Base-by-base conservation (phyloP, 2,113 vertebrate species). In the Nymphicus hollandicus region DNA sequence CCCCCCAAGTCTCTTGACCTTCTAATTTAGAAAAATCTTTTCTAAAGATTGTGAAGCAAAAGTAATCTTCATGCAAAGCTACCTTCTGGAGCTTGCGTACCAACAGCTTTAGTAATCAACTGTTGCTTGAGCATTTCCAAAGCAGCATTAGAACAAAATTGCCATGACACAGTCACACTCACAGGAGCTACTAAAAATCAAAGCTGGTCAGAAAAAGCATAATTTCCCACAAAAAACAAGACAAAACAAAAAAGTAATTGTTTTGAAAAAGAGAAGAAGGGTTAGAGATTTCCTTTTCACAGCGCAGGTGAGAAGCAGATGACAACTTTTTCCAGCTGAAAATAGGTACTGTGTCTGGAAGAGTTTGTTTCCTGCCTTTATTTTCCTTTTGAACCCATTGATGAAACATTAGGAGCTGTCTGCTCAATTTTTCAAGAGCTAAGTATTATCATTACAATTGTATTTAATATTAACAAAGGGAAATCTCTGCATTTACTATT, bases 401-500 rank as follows among this genome's bases (percentile, higher is more conserved):
- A 88, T 76, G 61, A 94, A 94, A 91, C 12, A 69, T 85, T 56
- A 91, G 41, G 58, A 94, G 33, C 31, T 76, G 44, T 69, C 80
- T 81, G 25, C 44, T 86, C 52, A 27, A 31, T 87, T 81, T 96
- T 93, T 71, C 77, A 91, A 56, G 41, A 87, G 43, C 52, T 72
- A 52, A 91, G 73, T 41, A 61, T 35, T 70, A 83, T 73, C 33
- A 80, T 71, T 87, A 58, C 19, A 82, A 60, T 29, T 46, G 19
- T 71, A 77, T 95, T 76, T 92, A 80, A 82, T 93, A 92, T 90
- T 72, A 94, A 86, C 64, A 86, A 71, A 74, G 43, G 11, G 17
- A 86, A 93, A 65, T 68, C 22, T 69, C 39, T 77, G 19, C 24
- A 79, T 76, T 72, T 86, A 49, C n/a, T 80, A 31, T 69, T 65